Evolutionary conservation across 2,113 vertebrate species (phyloP).

Genomic region (Bos indicus): DNA sequence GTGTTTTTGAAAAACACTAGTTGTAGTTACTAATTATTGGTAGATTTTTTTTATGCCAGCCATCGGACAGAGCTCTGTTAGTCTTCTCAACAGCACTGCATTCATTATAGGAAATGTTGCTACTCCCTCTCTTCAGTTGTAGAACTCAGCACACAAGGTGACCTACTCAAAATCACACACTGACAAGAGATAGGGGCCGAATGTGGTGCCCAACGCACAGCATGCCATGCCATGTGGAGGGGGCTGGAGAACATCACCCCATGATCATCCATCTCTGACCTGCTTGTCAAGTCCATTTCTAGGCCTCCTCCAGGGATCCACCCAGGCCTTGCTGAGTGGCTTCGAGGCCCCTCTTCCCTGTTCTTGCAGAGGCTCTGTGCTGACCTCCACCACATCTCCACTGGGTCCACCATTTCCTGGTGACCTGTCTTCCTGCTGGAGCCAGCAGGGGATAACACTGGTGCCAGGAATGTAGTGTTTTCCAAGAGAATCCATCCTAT

Average conservation of each 20-base stretch:
- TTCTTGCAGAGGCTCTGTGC: neutral
- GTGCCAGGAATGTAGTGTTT: too few relatives aligned
- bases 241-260: neutral
- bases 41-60: neutral
- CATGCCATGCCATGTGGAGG: accelerated
- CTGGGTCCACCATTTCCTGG: accelerated
- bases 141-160: neutral
- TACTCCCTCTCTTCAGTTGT: neutral
- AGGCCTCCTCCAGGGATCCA: neutral
- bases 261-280: neutral
- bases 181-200: neutral
- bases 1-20: neutral
- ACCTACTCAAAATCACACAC: neutral
- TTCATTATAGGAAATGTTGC: neutral
- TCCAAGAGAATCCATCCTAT: neutral
- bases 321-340: neutral
- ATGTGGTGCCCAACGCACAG: accelerated
- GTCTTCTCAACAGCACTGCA: neutral
- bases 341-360: neutral
- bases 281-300: neutral
- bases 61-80: neutral
- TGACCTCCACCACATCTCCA: neutral
- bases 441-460: neutral
- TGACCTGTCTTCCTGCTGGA: neutral
- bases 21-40: neutral